Evolutionary conservation across 2,888 invertebrate species (phyloP), one percentile per base, ranked within the genome.

Genomic region (Ophonus ardosiacus): DNA sequence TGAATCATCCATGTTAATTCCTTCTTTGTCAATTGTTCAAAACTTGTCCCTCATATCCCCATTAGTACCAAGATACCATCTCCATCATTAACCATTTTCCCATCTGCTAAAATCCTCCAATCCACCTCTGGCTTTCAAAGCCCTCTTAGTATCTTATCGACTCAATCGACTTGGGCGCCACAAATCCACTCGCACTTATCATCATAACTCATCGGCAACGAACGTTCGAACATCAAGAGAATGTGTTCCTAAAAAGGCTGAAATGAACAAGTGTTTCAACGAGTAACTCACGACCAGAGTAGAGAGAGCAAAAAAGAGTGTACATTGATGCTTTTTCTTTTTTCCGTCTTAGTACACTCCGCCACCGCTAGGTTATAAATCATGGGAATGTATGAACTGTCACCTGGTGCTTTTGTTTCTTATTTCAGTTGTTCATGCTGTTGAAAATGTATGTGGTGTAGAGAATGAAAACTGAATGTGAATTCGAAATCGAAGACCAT

Each of bases 141-240:
- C 24, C 4, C 38, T 65, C 31, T 21, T 7, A 63, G 0, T 21
- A n/a, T 15, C 68, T 74, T 83, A 83, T 83, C 83, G 76, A 76
- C 76, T 38, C 74, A 51, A 74, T 76, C 76, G 17, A 40, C 83
- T 38, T 38, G 83, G 74, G 76, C 83, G 76, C 83, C 76, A 74
- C 21, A 68, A 51, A 51, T 74, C 74, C 74, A 74, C 74, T 83
- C 76, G 61, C 59, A 83, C 83, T 83, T 83, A 83, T 83, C 83
- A 76, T 83, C 83, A 84, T 84, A 84, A 84, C 57, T 84, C 84
- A 84, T 84, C 84, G 61, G 40, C 51, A 78, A 63, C 24, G 24
- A 57, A 57, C 78, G 15, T 68, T 21, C 21, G 21, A 43, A 21
- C 56, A n/a, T 51, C 56, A 76, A 21, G 13, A 6, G 74, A 74